phyloP scores from a whole-genome alignment of 2,888 invertebrate species.

The Tryphoninae sp. region DNA sequence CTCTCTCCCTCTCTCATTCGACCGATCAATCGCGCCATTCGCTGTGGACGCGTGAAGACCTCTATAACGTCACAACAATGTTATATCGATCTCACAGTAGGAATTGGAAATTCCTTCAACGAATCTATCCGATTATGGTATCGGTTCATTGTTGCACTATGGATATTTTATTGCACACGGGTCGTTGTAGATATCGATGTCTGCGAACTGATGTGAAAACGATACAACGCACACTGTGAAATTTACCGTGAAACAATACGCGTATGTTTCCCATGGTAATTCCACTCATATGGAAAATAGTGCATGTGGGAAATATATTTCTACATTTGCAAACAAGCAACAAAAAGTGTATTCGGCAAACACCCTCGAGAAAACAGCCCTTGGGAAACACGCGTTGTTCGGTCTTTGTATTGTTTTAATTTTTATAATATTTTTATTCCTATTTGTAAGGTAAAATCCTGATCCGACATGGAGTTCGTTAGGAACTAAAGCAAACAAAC shows the following conservation, averaged over 20 bases:
- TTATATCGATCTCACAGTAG: constrained; percentile 47
- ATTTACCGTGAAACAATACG: background rate
- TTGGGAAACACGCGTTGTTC: no score
- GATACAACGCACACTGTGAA: no score
- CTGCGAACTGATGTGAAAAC: background rate
- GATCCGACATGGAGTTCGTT: no score
- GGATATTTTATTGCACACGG: constrained; percentile 17
- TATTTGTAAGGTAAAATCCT: no score
- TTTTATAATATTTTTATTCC: no score
- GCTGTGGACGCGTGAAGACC: background rate
- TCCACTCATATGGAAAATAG: background rate
- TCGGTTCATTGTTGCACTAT: constrained; percentile 20
- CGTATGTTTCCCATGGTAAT: no score
- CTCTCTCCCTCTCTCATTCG: constrained; percentile 20
- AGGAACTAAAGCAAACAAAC: no score
- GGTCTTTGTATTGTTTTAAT: no score
- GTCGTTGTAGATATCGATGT: constrained; percentile 26
- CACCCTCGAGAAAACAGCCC: no score
- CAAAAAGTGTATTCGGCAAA: no score
- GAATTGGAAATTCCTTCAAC: constrained; percentile 55
- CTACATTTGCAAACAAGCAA: background rate
- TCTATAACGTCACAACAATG: constrained; percentile 16
- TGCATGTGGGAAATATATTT: background rate
- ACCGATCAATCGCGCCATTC: constrained; percentile 56
- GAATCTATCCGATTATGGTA: constrained; percentile 14